A percentile compares a stretch with the other conserved stretches of the same genome.
These are phyloP conservation scores for Antitype chi DNA, from an alignment of 2,888 invertebrate species.

Conservation along the genomic window DNA sequence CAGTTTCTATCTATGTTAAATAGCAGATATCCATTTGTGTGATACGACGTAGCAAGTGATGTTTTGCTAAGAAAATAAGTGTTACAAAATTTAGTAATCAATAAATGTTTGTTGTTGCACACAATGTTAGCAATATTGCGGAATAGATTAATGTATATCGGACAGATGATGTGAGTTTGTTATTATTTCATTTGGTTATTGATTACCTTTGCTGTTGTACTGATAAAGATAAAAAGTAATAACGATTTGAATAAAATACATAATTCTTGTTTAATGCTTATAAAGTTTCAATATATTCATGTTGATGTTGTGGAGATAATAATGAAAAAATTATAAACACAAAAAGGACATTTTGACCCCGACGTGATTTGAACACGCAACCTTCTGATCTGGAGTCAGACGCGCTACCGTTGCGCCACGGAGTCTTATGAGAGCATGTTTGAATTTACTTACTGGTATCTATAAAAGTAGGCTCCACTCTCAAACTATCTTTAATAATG, in stretches of 20 bases:
- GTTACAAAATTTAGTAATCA: background rate
- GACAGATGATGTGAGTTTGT: background rate
- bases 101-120: background rate
- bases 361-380: constrained; percentile 99
- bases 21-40: background rate
- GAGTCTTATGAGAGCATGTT: constrained; percentile 88
- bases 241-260: background rate
- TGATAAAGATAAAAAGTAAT: background rate
- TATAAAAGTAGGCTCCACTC: background rate
- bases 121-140: background rate
- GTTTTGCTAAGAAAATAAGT: background rate
- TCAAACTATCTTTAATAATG: background rate
- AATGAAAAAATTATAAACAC: background rate
- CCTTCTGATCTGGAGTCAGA: constrained; percentile 99
- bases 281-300: background rate
- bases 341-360: constrained; percentile 92
- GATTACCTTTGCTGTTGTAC: background rate
- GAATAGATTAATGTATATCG: background rate
- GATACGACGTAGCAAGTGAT: background rate
- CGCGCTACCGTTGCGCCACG: constrained; percentile 99
- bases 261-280: background rate
- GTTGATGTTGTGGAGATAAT: too few species aligned
- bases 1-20: background rate
- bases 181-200: background rate
- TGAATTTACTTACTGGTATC: constrained; percentile 7